phyloP scores from a whole-genome alignment of 2,113 vertebrate species.

The Zootoca vivipara region DNA sequence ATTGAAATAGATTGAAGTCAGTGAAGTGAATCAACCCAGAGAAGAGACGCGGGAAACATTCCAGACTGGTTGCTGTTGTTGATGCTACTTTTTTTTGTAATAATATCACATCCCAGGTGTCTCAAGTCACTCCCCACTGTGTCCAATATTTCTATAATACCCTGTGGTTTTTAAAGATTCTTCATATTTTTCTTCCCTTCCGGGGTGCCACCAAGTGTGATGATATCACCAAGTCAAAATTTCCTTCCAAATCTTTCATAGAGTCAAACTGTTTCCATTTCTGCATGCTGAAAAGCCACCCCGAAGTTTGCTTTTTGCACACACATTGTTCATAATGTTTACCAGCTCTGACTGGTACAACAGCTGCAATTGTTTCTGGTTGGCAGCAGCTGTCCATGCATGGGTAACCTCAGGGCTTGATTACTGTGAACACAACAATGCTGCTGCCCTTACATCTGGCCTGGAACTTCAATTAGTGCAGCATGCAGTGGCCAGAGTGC shows the following conservation, averaged over 20 bases:
- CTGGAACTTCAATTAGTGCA: too few species aligned
- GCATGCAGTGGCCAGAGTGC: too few species aligned
- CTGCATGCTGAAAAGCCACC: constrained; percentile 6
- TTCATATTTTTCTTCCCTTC: not conserved
- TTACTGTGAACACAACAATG: too few species aligned
- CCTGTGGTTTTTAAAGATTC: not conserved
- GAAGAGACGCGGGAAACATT: not conserved
- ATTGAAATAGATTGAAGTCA: constrained; percentile 13
- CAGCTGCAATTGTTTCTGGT: too few species aligned
- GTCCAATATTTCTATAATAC: not conserved
- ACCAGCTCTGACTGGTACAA: too few species aligned
- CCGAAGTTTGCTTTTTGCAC: accelerated
- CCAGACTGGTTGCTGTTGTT: not conserved
- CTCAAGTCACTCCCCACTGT: not conserved
- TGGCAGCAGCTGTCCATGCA: too few species aligned
- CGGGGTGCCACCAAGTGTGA: not conserved
- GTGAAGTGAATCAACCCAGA: constrained; percentile 7
- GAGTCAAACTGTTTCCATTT: constrained; percentile 3
- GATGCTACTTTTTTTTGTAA: not conserved
- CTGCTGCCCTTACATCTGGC: too few species aligned
- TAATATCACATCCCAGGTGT: not conserved
- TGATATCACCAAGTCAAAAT: constrained; percentile 2
- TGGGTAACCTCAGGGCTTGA: too few species aligned
- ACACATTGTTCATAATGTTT: not conserved
- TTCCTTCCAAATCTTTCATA: constrained; percentile 17